These are phyloP conservation scores for Apus apus DNA, from an alignment of 2,113 vertebrate genomes.

Conservation along the genomic window DNA sequence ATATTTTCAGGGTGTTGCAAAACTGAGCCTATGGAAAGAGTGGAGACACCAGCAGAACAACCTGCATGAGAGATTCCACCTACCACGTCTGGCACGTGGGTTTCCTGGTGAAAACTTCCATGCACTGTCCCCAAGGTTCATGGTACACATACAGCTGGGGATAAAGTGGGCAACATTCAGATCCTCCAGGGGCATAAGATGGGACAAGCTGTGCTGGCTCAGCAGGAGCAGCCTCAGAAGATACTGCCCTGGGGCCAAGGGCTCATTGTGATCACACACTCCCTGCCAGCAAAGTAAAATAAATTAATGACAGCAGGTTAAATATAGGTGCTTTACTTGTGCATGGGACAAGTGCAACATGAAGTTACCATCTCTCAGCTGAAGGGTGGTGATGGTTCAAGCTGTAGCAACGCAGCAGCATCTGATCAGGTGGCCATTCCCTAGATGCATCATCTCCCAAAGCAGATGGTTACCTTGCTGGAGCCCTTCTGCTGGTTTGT, in stretches of 20 bases:
- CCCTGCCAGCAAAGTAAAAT: not conserved
- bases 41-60: not conserved
- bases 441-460: not conserved
- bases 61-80: not conserved
- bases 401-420: not conserved
- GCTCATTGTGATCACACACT: not conserved
- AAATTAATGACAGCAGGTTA: not conserved
- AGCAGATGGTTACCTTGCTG: fast-evolving
- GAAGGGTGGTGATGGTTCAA: not conserved
- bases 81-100: fast-evolving
- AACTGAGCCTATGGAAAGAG: not conserved
- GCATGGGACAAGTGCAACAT: not conserved
- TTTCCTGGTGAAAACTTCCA: not conserved
- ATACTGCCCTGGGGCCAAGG: not conserved
- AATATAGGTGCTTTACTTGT: not conserved
- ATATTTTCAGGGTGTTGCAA: not conserved
- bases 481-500: not conserved
- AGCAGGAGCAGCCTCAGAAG: not conserved
- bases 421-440: not conserved
- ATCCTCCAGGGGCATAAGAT: not conserved
- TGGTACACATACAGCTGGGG: not conserved
- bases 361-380: not conserved
- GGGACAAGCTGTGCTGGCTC: not conserved
- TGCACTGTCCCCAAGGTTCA: not conserved
- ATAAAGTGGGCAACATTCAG: not conserved